Conservation (phyloP, 2,113 vertebrate species). For the Puntigrus tetrazona region DNA sequence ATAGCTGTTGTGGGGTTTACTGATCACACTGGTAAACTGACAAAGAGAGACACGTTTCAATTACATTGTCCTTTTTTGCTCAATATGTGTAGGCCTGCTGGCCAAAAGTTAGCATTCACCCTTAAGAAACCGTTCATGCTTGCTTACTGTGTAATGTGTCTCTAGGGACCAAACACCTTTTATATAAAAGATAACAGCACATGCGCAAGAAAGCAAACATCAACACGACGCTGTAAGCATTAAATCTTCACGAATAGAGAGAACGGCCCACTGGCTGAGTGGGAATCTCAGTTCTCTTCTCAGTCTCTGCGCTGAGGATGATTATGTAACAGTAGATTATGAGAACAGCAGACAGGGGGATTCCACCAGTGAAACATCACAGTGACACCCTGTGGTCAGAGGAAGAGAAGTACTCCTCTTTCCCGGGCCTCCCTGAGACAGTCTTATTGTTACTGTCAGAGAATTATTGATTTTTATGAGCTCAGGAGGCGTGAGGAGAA, state of each 20-base stretch:
- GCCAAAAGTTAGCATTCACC: not conserved
- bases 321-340: constrained; percentile 40
- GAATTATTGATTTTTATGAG: not conserved
- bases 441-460: not conserved
- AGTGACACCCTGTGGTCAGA: constrained; percentile 72
- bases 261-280: not conserved
- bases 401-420: not conserved
- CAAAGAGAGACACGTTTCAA: not conserved
- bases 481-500: not conserved
- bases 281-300: constrained; percentile 20
- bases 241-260: not conserved
- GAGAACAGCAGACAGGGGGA: constrained; percentile 26
- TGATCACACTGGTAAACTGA: not conserved
- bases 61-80: not conserved
- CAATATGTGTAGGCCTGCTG: not conserved
- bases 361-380: constrained; percentile 51
- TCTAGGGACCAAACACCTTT: not conserved
- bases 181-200: not conserved
- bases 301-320: constrained; percentile 4
- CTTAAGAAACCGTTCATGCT: not conserved
- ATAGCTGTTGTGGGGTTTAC: not conserved
- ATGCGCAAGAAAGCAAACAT: not conserved
- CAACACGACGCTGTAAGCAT: not conserved
- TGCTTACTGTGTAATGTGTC: not conserved
- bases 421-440: not conserved